Evolutionary conservation across 2,888 invertebrate genomes (phyloP).

Genomic region (Leptopilina drosophilae): DNA sequence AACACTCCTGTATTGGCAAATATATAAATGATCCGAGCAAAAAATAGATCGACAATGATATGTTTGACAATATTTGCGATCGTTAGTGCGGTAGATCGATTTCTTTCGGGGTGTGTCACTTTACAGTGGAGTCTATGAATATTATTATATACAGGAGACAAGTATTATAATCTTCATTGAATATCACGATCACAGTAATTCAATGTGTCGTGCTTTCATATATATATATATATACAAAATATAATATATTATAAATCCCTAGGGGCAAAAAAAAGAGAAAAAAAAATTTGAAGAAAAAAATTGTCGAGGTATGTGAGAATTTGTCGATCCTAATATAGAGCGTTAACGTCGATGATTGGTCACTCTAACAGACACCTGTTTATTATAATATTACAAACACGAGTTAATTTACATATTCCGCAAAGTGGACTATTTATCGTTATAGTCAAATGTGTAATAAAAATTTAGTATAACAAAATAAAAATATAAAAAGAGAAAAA

Average conservation of each 20-base stretch:
- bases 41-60: conserved; percentile 57
- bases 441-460: background rate
- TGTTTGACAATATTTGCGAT: conserved; percentile 58
- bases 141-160: background rate
- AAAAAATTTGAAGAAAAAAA: no score
- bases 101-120: conserved; percentile 8
- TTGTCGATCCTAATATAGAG: conserved; percentile 4
- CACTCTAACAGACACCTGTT: background rate
- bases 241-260: background rate
- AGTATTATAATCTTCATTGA: conserved; percentile 47
- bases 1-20: no score
- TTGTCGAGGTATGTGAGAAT: background rate
- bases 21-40: conserved; percentile 57
- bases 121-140: background rate
- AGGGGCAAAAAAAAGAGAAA: background rate
- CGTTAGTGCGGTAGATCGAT: conserved; percentile 38
- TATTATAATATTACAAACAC: background rate
- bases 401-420: background rate
- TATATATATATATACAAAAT: no score
- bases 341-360: conserved; percentile 4
- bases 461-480: background rate
- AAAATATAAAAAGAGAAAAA: background rate
- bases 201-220: background rate
- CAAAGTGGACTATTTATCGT: background rate
- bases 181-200: conserved; percentile 45